Evolutionary conservation across 2,113 vertebrate species (phyloP).

Genomic region (Chelonoidis abingdonii): DNA sequence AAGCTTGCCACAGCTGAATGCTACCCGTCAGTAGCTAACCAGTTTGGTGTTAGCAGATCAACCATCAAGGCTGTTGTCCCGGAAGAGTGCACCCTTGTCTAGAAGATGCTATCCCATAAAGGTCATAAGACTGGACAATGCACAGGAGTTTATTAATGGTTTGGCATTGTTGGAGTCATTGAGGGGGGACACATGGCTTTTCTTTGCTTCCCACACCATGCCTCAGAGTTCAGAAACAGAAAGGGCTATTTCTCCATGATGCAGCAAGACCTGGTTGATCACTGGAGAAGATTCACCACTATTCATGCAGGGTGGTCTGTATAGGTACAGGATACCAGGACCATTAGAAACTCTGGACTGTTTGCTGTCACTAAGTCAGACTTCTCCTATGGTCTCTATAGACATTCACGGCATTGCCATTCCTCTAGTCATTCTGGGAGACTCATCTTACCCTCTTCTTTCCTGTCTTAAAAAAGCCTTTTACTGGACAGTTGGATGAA

Average conservation of each 20-base stretch:
- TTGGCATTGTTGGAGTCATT: not conserved
- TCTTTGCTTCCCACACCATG: not conserved
- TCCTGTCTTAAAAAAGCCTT: not conserved
- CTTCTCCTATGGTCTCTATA: not conserved
- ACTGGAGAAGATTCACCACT: not conserved
- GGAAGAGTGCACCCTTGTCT: not conserved
- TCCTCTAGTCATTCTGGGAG: not conserved
- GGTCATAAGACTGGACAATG: not conserved
- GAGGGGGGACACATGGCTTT: not conserved
- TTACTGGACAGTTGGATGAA: not conserved
- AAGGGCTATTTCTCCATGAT: not conserved
- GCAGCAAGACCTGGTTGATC: not conserved
- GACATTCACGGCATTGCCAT: not conserved
- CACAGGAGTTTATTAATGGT: not conserved
- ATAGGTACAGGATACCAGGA: not conserved
- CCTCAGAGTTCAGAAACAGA: not conserved
- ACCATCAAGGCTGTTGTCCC: not conserved
- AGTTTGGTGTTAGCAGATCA: not conserved
- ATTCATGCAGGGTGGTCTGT: not conserved
- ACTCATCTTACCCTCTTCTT: not conserved
- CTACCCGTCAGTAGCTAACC: not conserved
- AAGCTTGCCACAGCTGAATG: not conserved
- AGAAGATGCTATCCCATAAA: not conserved
- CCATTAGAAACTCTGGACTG: not conserved
- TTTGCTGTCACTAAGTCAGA: not conserved